Conservation (phyloP, 2,797 vertebrate genomes). For the Chelonia mydas region DNA sequence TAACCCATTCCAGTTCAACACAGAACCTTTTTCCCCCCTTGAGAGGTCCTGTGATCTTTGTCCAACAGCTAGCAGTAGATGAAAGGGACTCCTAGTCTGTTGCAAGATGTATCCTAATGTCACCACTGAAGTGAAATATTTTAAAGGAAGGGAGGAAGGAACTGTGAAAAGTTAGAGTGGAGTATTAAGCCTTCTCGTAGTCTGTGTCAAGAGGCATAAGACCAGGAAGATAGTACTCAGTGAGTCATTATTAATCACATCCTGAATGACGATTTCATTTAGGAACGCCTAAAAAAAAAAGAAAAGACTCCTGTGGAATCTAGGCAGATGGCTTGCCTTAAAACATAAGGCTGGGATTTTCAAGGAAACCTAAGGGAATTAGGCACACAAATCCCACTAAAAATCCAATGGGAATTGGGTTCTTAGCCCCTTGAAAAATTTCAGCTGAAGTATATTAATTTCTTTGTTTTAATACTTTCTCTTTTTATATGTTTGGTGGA, state of each 20-base stretch:
- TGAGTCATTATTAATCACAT: conserved; percentile 78
- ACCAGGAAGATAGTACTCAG: conserved; percentile 75
- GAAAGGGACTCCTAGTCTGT: neutral
- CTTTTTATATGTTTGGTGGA: neutral
- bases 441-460: neutral
- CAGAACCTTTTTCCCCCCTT: neutral
- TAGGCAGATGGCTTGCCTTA: conserved; percentile 19
- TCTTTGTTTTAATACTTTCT: rapidly evolving
- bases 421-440: neutral
- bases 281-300: conserved; percentile 77
- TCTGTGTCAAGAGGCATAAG: conserved; percentile 30
- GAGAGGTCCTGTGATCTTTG: neutral
- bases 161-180: conserved; percentile 52
- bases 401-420: neutral
- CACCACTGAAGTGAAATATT: conserved; percentile 45
- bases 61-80: neutral
- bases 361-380: neutral
- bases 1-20: neutral
- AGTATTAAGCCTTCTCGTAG: conserved; percentile 56
- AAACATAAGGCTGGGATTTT: conserved; percentile 19
- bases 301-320: conserved; percentile 58
- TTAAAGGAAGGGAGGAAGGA: conserved; percentile 54
- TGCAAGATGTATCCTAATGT: conserved; percentile 16
- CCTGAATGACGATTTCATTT: conserved; percentile 74
- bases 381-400: neutral